These are phyloP conservation scores for Acanthosepion lycidas DNA, from an alignment of 2,888 invertebrate species.

Conservation along the genomic window DNA sequence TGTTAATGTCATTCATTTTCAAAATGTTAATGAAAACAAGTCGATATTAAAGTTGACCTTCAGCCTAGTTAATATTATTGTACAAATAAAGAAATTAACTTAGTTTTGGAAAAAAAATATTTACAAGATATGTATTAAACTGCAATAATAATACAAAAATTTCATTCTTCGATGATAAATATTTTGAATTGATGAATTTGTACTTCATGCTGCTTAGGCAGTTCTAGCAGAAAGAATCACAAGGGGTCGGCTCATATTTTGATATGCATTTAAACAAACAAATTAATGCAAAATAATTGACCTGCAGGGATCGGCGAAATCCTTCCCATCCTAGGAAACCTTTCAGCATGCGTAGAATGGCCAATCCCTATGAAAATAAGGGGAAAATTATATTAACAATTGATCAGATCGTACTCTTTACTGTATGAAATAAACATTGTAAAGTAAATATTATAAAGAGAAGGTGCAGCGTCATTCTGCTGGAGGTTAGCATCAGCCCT, in stretches of 20 bases:
- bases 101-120: background rate
- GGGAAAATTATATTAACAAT: background rate
- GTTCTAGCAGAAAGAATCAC: background rate
- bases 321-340: conserved; percentile 71
- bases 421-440: background rate
- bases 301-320: conserved; percentile 69
- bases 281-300: conserved; percentile 50
- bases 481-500: too few species aligned
- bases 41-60: too few species aligned
- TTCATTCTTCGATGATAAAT: too few species aligned
- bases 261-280: background rate
- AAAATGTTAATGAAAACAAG: too few species aligned
- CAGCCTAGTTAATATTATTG: too few species aligned
- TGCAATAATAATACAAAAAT: too few species aligned
- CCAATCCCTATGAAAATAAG: conserved; percentile 69
- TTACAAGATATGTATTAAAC: too few species aligned
- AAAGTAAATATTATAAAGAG: too few species aligned
- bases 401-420: background rate
- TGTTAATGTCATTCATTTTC: too few species aligned
- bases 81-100: background rate
- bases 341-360: conserved; percentile 70
- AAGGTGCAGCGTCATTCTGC: too few species aligned
- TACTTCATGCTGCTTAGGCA: background rate
- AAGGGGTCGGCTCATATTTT: background rate
- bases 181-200: too few species aligned